Conservation (phyloP, 2,797 vertebrate species). For the Epinephelus coioides region DNA sequence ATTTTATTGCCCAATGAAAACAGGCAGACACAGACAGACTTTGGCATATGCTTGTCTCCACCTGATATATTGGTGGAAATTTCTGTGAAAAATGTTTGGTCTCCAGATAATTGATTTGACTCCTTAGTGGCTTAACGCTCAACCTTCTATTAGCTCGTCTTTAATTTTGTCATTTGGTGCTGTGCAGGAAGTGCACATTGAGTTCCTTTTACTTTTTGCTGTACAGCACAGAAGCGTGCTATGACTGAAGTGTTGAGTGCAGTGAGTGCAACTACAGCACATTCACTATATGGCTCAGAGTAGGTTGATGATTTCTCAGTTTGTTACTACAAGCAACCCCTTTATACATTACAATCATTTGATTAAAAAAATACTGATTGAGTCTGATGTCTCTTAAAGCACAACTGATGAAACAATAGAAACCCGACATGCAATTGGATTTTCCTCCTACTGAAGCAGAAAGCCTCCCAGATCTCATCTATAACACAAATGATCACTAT, state of each 20-base stretch:
- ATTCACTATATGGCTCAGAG: not conserved
- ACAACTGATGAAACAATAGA: not conserved
- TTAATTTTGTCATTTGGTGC: not conserved
- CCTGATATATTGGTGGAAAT: not conserved
- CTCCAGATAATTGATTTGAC: not conserved
- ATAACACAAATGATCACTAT: not conserved
- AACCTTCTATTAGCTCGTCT: not conserved
- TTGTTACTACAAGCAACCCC: not conserved
- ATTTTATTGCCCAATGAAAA: too few relatives aligned
- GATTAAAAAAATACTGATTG: not conserved
- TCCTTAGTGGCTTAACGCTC: not conserved
- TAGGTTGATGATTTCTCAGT: not conserved
- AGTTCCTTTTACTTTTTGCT: not conserved
- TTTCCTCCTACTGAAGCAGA: not conserved
- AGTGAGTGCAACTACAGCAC: not conserved
- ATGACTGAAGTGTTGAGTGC: not conserved
- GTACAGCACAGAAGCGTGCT: not conserved
- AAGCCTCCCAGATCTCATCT: not conserved
- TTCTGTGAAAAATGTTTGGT: not conserved
- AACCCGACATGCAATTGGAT: conserved; percentile 6
- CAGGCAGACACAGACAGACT: too few relatives aligned
- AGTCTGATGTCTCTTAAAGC: not conserved
- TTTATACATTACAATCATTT: not conserved
- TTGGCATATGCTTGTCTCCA: too few relatives aligned
- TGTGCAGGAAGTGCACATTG: not conserved